A percentile compares a stretch with the other conserved stretches of the same genome.
These are phyloP conservation scores for Seriola quinqueradiata DNA, from an alignment of 2,113 vertebrate genomes.

Conservation along the genomic window DNA sequence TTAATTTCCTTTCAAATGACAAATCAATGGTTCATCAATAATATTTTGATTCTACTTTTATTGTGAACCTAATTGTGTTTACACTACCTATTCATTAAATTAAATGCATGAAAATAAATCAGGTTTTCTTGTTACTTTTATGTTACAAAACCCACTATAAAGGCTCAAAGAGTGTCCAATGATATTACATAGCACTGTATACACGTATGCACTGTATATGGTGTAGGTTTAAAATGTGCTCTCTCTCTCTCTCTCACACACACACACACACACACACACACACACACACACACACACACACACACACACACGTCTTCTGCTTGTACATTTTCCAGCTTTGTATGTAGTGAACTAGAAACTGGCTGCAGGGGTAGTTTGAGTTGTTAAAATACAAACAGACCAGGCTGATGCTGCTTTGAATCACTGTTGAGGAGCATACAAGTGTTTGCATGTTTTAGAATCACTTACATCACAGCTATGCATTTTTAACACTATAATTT, in stretches of 20 bases:
- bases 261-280: too few species aligned
- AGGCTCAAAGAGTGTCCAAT: conserved; percentile 30
- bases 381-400: neutral
- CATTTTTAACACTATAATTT: neutral
- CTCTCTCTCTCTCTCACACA: neutral
- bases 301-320: neutral
- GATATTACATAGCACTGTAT: conserved; percentile 12
- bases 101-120: neutral
- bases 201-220: neutral
- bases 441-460: conserved; percentile 18
- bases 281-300: neutral
- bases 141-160: too few species aligned
- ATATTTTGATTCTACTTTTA: neutral
- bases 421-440: neutral
- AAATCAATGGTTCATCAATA: neutral
- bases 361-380: neutral
- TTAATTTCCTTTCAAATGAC: neutral
- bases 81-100: neutral
- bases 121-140: neutral
- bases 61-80: neutral
- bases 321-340: neutral
- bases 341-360: neutral
- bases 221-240: neutral
- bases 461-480: neutral
- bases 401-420: neutral